These are phyloP conservation scores for Stomorhina lunata DNA, from an alignment of 2,888 invertebrate species.

Conservation along the genomic window DNA sequence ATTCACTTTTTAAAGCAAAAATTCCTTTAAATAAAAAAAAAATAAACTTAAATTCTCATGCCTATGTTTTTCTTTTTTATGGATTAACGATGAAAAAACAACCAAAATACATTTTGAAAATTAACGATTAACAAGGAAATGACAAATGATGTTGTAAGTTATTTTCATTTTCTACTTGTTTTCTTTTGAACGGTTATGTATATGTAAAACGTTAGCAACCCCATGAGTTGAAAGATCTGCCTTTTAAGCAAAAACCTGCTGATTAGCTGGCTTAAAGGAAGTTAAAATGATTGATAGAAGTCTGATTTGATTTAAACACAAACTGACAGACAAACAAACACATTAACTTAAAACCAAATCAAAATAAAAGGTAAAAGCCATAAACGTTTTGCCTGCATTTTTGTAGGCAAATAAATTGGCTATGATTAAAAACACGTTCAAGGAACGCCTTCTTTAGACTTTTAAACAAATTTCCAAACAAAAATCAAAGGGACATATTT, in stretches of 20 bases:
- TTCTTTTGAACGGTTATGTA: background rate
- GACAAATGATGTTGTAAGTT: conserved; percentile 61
- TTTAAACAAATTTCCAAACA: conserved; percentile 2
- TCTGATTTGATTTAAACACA: conserved; percentile 67
- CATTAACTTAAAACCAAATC: conserved; percentile 8
- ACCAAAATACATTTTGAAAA: conserved; percentile 51
- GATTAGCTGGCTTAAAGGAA: conserved; percentile 76
- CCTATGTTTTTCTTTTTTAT: background rate
- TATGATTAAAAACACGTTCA: background rate
- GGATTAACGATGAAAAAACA: background rate
- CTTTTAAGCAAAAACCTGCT: conserved; percentile 49
- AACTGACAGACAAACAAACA: conserved; percentile 18
- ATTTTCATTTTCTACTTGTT: conserved; percentile 6
- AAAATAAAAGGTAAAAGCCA: conserved; percentile 43
- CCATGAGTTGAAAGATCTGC: conserved; percentile 1
- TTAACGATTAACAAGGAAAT: conserved; percentile 64
- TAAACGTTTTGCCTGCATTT: conserved; percentile 4
- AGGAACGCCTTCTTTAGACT: conserved; percentile 55
- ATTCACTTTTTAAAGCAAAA: background rate
- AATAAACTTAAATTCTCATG: conserved; percentile 8
- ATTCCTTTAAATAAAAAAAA: conserved; percentile 1
- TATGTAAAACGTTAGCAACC: conserved; percentile 4
- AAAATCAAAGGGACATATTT: background rate
- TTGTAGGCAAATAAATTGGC: background rate
- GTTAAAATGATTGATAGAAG: conserved; percentile 72